Conservation (phyloP, 92 coral and sea anemone genomes). For the Chrysogorgia sp. region DNA sequence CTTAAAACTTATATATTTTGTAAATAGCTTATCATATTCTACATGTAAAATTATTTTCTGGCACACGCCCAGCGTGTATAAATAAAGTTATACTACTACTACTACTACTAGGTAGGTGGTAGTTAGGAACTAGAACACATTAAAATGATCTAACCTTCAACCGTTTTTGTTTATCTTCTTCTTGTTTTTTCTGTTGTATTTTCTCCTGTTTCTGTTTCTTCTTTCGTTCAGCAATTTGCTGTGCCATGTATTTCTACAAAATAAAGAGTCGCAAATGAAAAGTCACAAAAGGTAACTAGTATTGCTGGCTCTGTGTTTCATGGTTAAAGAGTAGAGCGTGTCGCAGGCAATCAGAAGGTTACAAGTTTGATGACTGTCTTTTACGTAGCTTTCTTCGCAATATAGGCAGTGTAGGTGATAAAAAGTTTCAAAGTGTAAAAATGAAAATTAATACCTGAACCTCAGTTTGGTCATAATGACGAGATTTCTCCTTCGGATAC, state of each 20-base stretch:
- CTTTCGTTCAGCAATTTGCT: slow-evolving; percentile 84
- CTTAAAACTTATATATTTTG: too few relatives aligned
- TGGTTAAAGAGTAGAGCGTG: too few relatives aligned
- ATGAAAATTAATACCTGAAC: slow-evolving; percentile 72
- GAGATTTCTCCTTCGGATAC: slow-evolving; percentile 68
- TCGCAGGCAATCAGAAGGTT: too few relatives aligned
- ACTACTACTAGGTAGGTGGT: background rate
- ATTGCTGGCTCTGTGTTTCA: too few relatives aligned
- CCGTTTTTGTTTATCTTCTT: slow-evolving; percentile 77
- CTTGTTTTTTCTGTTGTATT: slow-evolving; percentile 73
- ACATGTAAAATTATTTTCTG: too few relatives aligned
- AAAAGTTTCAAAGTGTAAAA: background rate
- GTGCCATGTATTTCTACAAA: slow-evolving; percentile 91
- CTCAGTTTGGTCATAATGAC: slow-evolving; percentile 88
- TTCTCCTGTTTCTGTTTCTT: slow-evolving; percentile 79
- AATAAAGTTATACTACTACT: too few relatives aligned
- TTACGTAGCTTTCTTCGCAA: too few relatives aligned
- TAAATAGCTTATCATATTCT: too few relatives aligned
- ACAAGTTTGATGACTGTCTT: too few relatives aligned
- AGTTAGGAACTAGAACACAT: background rate
- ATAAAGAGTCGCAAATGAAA: background rate
- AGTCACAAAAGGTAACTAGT: too few relatives aligned
- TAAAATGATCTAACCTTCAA: slow-evolving; percentile 62
- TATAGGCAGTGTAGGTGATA: too few relatives aligned
- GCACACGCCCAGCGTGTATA: background rate